Percentiles rank a stretch among this genome's conserved stretches.
Conservation (phyloP, 2,113 vertebrate species). For the Apistogramma diplotaenia region DNA sequence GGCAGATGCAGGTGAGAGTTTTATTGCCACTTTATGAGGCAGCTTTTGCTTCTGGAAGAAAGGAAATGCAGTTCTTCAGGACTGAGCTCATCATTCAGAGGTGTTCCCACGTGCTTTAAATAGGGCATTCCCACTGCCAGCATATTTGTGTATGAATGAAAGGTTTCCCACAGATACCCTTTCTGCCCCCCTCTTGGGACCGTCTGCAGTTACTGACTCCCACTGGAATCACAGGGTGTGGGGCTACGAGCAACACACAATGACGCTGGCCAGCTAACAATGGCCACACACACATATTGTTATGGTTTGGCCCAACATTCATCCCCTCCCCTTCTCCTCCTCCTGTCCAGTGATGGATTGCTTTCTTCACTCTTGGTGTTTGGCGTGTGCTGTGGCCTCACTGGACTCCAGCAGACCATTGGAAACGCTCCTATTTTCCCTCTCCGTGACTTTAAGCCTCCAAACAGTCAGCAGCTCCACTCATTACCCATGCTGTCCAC, state of each 20-base stretch:
- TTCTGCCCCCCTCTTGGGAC: slow-evolving; percentile 41
- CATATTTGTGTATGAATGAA: slow-evolving; percentile 30
- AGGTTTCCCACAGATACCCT: slow-evolving; percentile 48
- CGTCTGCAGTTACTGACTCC: slow-evolving; percentile 36
- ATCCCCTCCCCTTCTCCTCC: slow-evolving; percentile 1
- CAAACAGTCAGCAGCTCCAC: slow-evolving; percentile 50
- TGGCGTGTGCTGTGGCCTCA: slow-evolving; percentile 58
- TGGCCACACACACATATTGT: slow-evolving; percentile 67
- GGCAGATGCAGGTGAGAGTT: neutral
- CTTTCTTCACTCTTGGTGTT: slow-evolving; percentile 62
- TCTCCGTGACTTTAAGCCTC: slow-evolving; percentile 39
- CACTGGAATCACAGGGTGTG: slow-evolving; percentile 58
- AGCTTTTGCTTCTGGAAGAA: neutral
- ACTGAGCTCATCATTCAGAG: neutral
- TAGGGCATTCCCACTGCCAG: slow-evolving; percentile 1
- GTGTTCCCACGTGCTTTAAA: slow-evolving; percentile 1
- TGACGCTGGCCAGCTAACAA: slow-evolving; percentile 62
- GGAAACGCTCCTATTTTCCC: slow-evolving; percentile 60
- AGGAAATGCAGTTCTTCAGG: neutral
- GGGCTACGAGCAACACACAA: slow-evolving; percentile 57
- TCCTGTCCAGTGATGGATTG: slow-evolving; percentile 64
- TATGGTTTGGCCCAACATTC: slow-evolving; percentile 43
- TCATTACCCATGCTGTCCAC: slow-evolving; percentile 21
- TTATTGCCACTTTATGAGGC: neutral
- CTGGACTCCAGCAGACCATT: slow-evolving; percentile 44